A percentile compares a stretch with the other conserved stretches of the same genome.
phyloP scores from a whole-genome alignment of 2,113 vertebrate species.

The Dunckerocampus dactyliophorus region DNA sequence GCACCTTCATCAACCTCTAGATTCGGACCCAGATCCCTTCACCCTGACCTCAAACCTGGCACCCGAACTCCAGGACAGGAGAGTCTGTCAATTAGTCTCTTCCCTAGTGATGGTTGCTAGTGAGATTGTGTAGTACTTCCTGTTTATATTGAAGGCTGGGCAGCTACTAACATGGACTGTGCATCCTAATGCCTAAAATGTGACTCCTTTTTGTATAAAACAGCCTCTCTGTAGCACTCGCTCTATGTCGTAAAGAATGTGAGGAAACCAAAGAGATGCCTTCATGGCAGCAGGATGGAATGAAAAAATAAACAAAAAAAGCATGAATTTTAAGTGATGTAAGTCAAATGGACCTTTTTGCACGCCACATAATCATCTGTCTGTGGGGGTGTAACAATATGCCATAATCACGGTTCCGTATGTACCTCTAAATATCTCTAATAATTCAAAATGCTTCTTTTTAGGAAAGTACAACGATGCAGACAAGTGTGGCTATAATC shows the following conservation, averaged over 20 bases:
- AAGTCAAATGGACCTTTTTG: constrained; percentile 26
- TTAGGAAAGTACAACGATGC: too few relatives aligned
- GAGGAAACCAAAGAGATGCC: constrained; percentile 57
- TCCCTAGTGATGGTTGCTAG: constrained; percentile 34
- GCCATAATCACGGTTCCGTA: too few relatives aligned
- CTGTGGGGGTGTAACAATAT: too few relatives aligned
- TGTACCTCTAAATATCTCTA: too few relatives aligned
- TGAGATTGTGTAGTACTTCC: constrained; percentile 37
- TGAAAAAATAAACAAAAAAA: constrained; percentile 19
- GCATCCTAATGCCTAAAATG: constrained; percentile 32
- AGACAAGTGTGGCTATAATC: too few relatives aligned
- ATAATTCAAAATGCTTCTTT: too few relatives aligned
- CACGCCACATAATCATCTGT: constrained; percentile 18
- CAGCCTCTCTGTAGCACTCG: constrained; percentile 1
- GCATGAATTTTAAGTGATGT: constrained; percentile 20
- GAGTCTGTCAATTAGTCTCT: constrained; percentile 23
- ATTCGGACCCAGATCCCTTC: constrained; percentile 21
- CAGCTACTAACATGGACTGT: constrained; percentile 18
- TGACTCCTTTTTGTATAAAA: constrained; percentile 27
- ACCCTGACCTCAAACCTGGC: constrained; percentile 15
- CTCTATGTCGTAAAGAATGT: constrained; percentile 12
- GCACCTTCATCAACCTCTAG: constrained; percentile 30
- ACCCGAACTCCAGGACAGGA: constrained; percentile 24
- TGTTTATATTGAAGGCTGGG: constrained; percentile 22
- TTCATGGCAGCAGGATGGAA: constrained; percentile 19